Base-by-base conservation (phyloP, 2,113 vertebrate genomes). In the Isichthys henryi region DNA sequence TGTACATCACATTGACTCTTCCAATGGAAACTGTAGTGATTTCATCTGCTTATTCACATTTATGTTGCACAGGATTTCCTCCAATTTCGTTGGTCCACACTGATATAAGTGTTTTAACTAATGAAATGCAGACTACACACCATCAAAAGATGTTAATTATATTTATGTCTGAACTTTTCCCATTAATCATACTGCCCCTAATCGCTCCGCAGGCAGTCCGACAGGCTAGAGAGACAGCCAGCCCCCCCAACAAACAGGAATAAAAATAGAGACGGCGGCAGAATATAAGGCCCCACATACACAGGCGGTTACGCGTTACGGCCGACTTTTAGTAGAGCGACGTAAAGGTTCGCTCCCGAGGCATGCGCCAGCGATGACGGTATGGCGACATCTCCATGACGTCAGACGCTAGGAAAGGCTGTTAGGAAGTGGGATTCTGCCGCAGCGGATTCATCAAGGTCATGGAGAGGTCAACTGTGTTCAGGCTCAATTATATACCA, bases 101-200 rank as follows among this genome's bases (percentile, higher is more conserved):
- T 31, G 27, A 70, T 11, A 31, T 11, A 11, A 10, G n/a, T 11
- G 62, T 66, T 27, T 27, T 0, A 27, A 66, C 62, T n/a, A 66
- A 31, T 70, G 62, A 70, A 70, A 31, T 10, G 27, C 62, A 70
- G 62, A 9, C 62, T 31, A 70, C 1, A 3, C n/a, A 13, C n/a
- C 10, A 70, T 84, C 85, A 87, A 35, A 53, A 87, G 17, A 35
- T 86, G 50, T 56, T 87, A 56, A 87, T 87, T 87, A 13, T 53
- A 87, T 87, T 35, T 53, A 87, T 35, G 15, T 5, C 49, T 53
- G 6, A 15, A 50, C 27, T 27, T 49, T 87, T 39, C 85, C 31
- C 50, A 56, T 87, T 87, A 87, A 87, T 87, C 85, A 53, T 53
- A 39, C 48, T 19, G 45, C 27, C 48, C 85, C 50, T 87, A 87